These are phyloP conservation scores for Euspilapteryx auroguttella DNA, from an alignment of 2,888 invertebrate genomes.

Conservation along the genomic window DNA sequence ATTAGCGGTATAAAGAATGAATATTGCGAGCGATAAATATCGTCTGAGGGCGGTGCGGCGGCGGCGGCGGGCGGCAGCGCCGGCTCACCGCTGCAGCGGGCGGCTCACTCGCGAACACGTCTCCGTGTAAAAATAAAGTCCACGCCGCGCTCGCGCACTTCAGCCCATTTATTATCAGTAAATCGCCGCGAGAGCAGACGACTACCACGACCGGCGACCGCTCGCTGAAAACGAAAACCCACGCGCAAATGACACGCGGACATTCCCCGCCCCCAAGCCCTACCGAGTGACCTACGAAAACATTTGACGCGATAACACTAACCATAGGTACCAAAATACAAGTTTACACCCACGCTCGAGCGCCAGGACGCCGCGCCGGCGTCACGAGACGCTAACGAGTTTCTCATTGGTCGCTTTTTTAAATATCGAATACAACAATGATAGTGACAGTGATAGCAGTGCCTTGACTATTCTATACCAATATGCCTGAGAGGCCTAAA, in stretches of 20 bases:
- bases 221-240: slow-evolving; percentile 38
- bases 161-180: slow-evolving; percentile 59
- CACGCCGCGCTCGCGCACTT: slow-evolving; percentile 50
- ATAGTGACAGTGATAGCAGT: slow-evolving; percentile 42
- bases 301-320: slow-evolving; percentile 12
- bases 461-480: slow-evolving; percentile 17
- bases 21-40: slow-evolving; percentile 39
- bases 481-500: slow-evolving; percentile 45
- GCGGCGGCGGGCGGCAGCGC: slow-evolving; percentile 21
- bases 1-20: slow-evolving; percentile 35
- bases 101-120: slow-evolving; percentile 47
- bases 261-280: slow-evolving; percentile 24
- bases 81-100: slow-evolving; percentile 8
- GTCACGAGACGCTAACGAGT: slow-evolving; percentile 24
- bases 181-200: slow-evolving; percentile 52
- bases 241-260: slow-evolving; percentile 24
- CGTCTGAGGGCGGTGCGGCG: slow-evolving; percentile 24
- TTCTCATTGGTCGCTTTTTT: too few relatives aligned
- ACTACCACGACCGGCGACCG: slow-evolving; percentile 43
- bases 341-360: slow-evolving; percentile 36
- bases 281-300: slow-evolving; percentile 18
- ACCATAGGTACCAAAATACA: slow-evolving; percentile 17
- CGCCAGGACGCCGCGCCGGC: slow-evolving; percentile 17
- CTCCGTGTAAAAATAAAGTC: slow-evolving; percentile 60
- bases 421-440: too few relatives aligned